These are phyloP conservation scores for Pachyramphus minor DNA, from an alignment of 2,113 vertebrate genomes.

Conservation along the genomic window DNA sequence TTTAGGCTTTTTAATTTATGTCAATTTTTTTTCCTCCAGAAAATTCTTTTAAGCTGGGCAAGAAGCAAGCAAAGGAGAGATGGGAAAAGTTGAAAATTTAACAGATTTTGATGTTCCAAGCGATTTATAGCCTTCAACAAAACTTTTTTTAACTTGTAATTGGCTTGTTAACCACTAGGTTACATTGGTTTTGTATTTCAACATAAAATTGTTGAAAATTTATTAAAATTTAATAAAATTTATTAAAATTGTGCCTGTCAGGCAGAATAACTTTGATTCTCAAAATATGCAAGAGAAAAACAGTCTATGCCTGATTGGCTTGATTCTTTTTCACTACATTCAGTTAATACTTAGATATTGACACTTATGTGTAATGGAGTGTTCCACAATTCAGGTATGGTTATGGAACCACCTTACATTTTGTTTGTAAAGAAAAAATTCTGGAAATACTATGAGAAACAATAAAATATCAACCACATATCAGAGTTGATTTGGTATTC, in stretches of 20 bases:
- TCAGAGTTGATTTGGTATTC: conserved; percentile 16
- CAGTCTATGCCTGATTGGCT: not conserved
- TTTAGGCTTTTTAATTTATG: not conserved
- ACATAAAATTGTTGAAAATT: no score
- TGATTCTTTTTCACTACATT: not conserved
- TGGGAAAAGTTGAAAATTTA: not conserved
- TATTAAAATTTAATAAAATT: not conserved
- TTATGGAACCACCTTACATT: not conserved
- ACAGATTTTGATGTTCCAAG: not conserved
- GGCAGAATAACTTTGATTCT: not conserved
- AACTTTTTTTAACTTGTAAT: not conserved
- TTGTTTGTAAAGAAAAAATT: not conserved
- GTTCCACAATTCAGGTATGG: not conserved
- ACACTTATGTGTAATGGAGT: not conserved
- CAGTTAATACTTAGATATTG: not conserved
- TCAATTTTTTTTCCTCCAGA: not conserved
- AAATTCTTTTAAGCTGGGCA: not conserved
- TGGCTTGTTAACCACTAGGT: not conserved
- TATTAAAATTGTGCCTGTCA: not conserved
- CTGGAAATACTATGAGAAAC: not conserved
- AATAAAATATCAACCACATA: conserved; percentile 8
- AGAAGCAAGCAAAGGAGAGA: not conserved
- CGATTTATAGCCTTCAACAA: not conserved
- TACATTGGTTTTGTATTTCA: not conserved
- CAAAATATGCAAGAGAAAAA: not conserved